Evolutionary conservation across 1,140 invertebrate species (phyloP), one percentile per base, ranked within the genome.

Genomic region (Wasmannia auropunctata): DNA sequence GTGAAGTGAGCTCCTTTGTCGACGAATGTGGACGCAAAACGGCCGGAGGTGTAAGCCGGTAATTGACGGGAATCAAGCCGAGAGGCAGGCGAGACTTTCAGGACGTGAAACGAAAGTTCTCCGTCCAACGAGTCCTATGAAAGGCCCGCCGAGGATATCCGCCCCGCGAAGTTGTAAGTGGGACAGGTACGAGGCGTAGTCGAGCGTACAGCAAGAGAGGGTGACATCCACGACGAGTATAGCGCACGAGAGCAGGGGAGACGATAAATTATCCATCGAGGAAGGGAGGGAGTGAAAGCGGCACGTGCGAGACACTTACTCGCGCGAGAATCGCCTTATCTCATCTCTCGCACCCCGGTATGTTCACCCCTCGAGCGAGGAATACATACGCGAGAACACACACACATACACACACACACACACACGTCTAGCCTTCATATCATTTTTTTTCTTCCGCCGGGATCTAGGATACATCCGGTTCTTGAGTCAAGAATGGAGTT

Each of bases 181-280:
- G 70, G 43, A 83, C 86, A 87, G 63, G 22, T 43, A 58, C 58
- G 62, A 10, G 28, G 43, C 86, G 51, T 5, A 63, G 31, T 74
- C 16, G 54, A 28, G 46, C 54, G 37, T 58, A 37, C 19, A 28
- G 16, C 19, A 19, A 16, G n/a, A n/a, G n/a, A n/a, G n/a, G 22
- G n/a, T 84, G 63, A 76, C 84, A 70, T 74, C 40, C 67, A 51
- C 58, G 46, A 63, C 58, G 28, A 43, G 51, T 85, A n/a, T n/a
- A n/a, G n/a, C 60, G 80, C 67, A 34, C 40, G 28, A 49, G 60
- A 85, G 54, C 40, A 54, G 25, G 28, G n/a, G 25, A n/a, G n/a
- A 46, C 67, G 56, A 88, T 88, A 88, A 87, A 87, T 88, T 87
- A 79, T 28, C 65, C 51, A 70, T 85, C 54, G 62, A 6, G 62